These are phyloP conservation scores for Gonocerus acuteangulatus DNA, from an alignment of 2,888 invertebrate genomes.

Conservation along the genomic window DNA sequence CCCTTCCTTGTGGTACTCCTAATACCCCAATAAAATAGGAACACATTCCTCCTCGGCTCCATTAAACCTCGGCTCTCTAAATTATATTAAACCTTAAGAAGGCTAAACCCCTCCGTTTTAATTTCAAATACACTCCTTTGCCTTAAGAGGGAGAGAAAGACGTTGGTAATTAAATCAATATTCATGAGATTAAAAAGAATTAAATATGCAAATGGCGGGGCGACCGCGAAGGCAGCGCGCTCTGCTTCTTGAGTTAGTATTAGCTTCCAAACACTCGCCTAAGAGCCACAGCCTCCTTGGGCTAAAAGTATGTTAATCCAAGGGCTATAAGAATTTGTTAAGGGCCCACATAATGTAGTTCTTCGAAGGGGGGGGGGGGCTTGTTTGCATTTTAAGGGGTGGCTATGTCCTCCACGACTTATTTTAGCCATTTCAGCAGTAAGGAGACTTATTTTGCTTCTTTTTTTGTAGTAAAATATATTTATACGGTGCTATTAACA, in stretches of 20 bases:
- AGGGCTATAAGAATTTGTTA: constrained; percentile 19
- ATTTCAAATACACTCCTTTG: neutral
- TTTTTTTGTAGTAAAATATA: too few relatives aligned
- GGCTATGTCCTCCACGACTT: too few relatives aligned
- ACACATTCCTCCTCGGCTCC: neutral
- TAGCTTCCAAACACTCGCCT: constrained; percentile 1
- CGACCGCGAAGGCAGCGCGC: neutral
- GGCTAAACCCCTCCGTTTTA: constrained; percentile 7
- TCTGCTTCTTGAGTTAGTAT: constrained; percentile 4
- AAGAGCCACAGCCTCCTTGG: neutral
- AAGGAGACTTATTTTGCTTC: too few relatives aligned
- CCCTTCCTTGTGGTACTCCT: constrained; percentile 1
- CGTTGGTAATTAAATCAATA: constrained; percentile 24
- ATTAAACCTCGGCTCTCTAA: constrained; percentile 4
- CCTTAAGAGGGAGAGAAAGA: too few relatives aligned
- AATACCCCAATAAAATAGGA: constrained; percentile 12
- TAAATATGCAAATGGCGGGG: constrained; percentile 22
- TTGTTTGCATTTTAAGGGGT: too few relatives aligned
- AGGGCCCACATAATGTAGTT: constrained; percentile 12
- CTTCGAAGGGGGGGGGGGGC: neutral
- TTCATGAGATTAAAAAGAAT: constrained; percentile 25
- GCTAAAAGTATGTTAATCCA: constrained; percentile 18
- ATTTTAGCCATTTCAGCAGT: too few relatives aligned
- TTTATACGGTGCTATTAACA: too few relatives aligned
- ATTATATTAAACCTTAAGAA: constrained; percentile 3